Base-by-base conservation (phyloP, 2,113 vertebrate species). In the Apeltes quadracus region DNA sequence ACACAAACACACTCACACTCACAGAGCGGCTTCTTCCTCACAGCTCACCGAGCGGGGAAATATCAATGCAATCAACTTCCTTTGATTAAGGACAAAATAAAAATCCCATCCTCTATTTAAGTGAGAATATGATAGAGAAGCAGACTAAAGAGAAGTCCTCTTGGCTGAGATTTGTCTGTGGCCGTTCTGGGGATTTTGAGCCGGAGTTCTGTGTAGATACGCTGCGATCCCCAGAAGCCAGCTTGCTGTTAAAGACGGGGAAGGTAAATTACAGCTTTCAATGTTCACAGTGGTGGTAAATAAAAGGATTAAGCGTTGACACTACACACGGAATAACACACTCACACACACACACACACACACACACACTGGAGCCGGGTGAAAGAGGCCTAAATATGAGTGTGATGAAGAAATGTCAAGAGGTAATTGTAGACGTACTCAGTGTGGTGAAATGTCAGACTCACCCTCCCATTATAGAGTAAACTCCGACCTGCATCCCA, bases 371-470 rank as follows among this genome's bases (percentile, higher is more conserved):
- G 32, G 4, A 20, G 62, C 41, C 62, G 50, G 46, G 55, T 29
- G 62, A 80, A 76, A 75, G 54, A 81, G 78, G 78, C 74, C 84
- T 78, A 61, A 89, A 86, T 83, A 79, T 69, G 67, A 81, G 64
- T 54, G 70, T 75, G 81, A 84, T 72, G 74, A 62, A 81, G 55
- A 90, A 87, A 89, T 90, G 87, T 84, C 89, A 89, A 87, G 85
- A 83, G 85, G 81, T 89, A 88, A 90, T 89, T 87, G 84, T 72
- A 50, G 75, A 69, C 79, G 64, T 89, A 78, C 62, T 81, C 63
- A 38, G 70, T 83, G 57, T 81, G 77, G 74, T 85, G 59, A 87
- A 89, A 87, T 87, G 86, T 88, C 84, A 88, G 66, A 64, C 58
- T 51, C 53, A 63, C 61, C 76, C 73, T 75, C 55, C 75, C 76